Evolutionary conservation across 2,888 invertebrate genomes (phyloP).

Genomic region (Luperina nickerlii): DNA sequence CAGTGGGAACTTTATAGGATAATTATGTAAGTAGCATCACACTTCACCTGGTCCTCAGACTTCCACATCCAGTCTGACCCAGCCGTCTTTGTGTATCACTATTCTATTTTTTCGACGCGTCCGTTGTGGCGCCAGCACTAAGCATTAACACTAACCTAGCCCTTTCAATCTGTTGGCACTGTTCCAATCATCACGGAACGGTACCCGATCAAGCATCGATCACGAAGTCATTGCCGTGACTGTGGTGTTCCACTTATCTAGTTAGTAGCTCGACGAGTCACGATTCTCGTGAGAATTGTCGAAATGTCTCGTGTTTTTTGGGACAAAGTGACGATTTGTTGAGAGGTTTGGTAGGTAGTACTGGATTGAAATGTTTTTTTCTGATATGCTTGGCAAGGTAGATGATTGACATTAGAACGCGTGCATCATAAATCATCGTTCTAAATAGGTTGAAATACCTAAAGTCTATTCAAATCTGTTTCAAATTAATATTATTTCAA

Average conservation of each 20-base stretch:
- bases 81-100: no score
- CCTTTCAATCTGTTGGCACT: constrained; percentile 27
- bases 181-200: constrained; percentile 40
- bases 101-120: no score
- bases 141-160: neutral
- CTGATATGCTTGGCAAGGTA: no score
- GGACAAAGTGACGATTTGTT: constrained; percentile 16
- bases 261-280: constrained; percentile 26
- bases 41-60: neutral
- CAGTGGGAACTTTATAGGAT: no score
- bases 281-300: constrained; percentile 46
- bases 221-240: constrained; percentile 54
- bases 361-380: no score
- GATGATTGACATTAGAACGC: no score
- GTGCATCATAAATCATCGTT: no score
- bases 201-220: constrained; percentile 49
- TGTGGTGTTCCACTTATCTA: constrained; percentile 48
- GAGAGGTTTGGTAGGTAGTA: neutral
- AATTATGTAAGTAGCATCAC: no score
- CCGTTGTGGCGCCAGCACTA: neutral
- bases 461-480: no score
- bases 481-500: no score
- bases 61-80: neutral
- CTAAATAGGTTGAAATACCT: no score
- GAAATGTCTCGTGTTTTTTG: constrained; percentile 21